Evolutionary conservation across 2,888 invertebrate genomes (phyloP).

Genomic region (Monochamus alternatus): DNA sequence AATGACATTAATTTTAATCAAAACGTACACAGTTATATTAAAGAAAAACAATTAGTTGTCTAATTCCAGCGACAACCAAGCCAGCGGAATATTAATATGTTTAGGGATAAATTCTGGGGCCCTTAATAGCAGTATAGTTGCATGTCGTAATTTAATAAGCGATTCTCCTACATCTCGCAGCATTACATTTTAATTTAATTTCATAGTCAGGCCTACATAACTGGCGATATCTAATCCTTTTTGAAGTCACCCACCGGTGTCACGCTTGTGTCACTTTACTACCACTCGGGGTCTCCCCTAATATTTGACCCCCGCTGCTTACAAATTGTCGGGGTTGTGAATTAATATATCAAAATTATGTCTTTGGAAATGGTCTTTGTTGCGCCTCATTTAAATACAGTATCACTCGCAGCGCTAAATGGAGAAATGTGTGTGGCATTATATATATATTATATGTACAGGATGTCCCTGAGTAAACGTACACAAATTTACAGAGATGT

Average conservation of each 20-base stretch:
- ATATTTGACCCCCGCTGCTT: conserved; percentile 63
- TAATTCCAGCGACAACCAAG: conserved; percentile 51
- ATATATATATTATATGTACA: too few relatives aligned
- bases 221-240: conserved; percentile 65
- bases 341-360: conserved; percentile 67
- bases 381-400: conserved; percentile 32
- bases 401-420: not conserved
- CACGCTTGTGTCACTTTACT: conserved; percentile 61
- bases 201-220: conserved; percentile 63
- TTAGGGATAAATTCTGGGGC: conserved; percentile 54
- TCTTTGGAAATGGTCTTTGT: conserved; percentile 41
- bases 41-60: conserved; percentile 23
- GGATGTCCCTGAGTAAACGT: too few relatives aligned
- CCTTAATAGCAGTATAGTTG: conserved; percentile 64
- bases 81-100: conserved; percentile 56
- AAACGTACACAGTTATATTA: too few relatives aligned
- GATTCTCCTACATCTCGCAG: conserved; percentile 65
- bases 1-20: too few relatives aligned
- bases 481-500: too few relatives aligned
- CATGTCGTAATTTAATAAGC: conserved; percentile 68
- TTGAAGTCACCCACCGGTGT: conserved; percentile 61
- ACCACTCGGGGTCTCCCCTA: conserved; percentile 59
- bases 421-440: too few relatives aligned
- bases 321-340: conserved; percentile 68
- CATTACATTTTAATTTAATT: conserved; percentile 69